Conservation (phyloP, 2,797 vertebrate genomes). For the Cynodonichthys magdalenae region DNA sequence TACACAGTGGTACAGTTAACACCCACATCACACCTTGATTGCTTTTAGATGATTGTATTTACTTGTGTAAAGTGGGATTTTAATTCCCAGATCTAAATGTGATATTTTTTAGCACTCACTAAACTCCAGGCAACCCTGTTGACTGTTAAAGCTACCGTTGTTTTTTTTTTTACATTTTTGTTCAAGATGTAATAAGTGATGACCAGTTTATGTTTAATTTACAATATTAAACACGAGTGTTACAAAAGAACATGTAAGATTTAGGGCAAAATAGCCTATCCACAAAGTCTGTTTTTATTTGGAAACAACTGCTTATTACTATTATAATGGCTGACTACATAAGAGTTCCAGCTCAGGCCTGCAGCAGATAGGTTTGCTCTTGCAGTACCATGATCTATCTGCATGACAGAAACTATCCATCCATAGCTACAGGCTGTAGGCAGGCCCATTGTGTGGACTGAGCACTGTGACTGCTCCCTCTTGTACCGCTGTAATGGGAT, state of each 20-base stretch:
- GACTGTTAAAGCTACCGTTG: too few species aligned
- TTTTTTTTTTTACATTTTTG: too few species aligned
- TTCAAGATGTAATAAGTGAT: too few species aligned
- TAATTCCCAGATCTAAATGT: too few species aligned
- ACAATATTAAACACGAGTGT: conserved; percentile 7
- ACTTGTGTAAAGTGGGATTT: background rate
- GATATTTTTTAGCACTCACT: too few species aligned
- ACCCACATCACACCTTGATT: background rate
- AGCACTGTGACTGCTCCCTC: conserved; percentile 82
- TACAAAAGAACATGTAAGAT: conserved; percentile 16
- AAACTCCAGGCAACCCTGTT: too few species aligned
- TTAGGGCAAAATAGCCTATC: conserved; percentile 30
- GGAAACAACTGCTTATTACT: conserved; percentile 71
- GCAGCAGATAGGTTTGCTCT: conserved; percentile 58
- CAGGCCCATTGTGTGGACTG: conserved; percentile 81
- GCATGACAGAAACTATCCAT: conserved; percentile 77
- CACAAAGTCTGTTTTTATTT: conserved; percentile 57
- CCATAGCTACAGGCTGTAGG: conserved; percentile 78
- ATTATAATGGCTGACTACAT: conserved; percentile 63
- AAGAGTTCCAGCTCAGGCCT: conserved; percentile 66
- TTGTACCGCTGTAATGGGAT: conserved; percentile 85
- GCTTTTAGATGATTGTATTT: background rate
- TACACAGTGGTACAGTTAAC: background rate
- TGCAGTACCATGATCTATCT: conserved; percentile 73
- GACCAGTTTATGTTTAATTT: background rate